phyloP scores from a whole-genome alignment of 2,113 vertebrate genomes.

The Apeltes quadracus region DNA sequence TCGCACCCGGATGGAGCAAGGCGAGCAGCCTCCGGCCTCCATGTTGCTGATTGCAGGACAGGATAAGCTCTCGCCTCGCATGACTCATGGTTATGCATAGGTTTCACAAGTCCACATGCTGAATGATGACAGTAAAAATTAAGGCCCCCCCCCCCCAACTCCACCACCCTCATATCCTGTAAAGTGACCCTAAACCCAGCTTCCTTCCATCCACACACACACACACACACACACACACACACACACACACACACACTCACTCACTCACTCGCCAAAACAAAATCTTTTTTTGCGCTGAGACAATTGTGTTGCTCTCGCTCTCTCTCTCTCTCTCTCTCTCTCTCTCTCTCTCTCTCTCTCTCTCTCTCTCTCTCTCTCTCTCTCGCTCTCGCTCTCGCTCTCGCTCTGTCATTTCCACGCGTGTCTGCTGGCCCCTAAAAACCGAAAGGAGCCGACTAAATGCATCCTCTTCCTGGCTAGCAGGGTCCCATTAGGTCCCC shows the following conservation, averaged over 20 bases:
- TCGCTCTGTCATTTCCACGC: slow-evolving; percentile 73
- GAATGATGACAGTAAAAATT: too few species aligned
- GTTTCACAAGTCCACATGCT: slow-evolving; percentile 60
- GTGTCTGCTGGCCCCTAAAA: slow-evolving; percentile 63
- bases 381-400: slow-evolving; percentile 68
- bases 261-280: too few species aligned
- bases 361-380: slow-evolving; percentile 67
- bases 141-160: not conserved
- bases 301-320: slow-evolving; percentile 71
- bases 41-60: slow-evolving; percentile 34
- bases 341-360: slow-evolving; percentile 70
- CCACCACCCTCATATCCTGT: slow-evolving; percentile 4
- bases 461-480: slow-evolving; percentile 78
- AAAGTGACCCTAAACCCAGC: slow-evolving; percentile 40
- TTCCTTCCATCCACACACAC: slow-evolving; percentile 22
- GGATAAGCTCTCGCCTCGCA: slow-evolving; percentile 34
- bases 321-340: too few species aligned
- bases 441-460: slow-evolving; percentile 60
- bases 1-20: slow-evolving; percentile 9
- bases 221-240: too few species aligned
- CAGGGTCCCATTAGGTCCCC: slow-evolving; percentile 64
- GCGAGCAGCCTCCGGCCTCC: slow-evolving; percentile 24
- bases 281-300: too few species aligned
- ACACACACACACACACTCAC: not conserved
- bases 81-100: slow-evolving; percentile 61